Conservation (phyloP, 2,888 invertebrate genomes). For the Acanthacorydalis orientalis region DNA sequence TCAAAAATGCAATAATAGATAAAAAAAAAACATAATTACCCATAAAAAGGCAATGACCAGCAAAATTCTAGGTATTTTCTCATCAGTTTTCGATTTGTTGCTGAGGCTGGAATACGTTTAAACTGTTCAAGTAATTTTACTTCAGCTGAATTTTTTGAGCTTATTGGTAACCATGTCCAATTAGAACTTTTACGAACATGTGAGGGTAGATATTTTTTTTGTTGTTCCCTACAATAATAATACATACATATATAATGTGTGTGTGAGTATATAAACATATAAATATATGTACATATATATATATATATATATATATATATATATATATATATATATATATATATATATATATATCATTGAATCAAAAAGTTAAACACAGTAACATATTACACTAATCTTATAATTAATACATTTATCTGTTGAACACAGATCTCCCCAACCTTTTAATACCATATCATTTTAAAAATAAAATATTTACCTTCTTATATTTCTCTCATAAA, state of each 20-base stretch:
- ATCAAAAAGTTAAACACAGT: too few relatives aligned
- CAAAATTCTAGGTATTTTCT: constrained; percentile 82
- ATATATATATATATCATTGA: too few relatives aligned
- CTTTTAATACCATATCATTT: too few relatives aligned
- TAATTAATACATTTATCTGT: too few relatives aligned
- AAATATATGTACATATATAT: too few relatives aligned
- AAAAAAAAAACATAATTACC: constrained; percentile 33
- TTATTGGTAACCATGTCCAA: constrained; percentile 54
- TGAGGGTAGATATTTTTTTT: constrained; percentile 59
- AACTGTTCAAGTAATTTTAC: constrained; percentile 73
- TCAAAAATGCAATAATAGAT: constrained; percentile 3
- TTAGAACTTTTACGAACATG: constrained; percentile 56
- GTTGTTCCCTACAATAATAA: constrained; percentile 40
- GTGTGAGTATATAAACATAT: background rate
- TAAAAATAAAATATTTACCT: too few relatives aligned
- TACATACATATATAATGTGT: constrained; percentile 1
- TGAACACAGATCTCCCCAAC: too few relatives aligned
- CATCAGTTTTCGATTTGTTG: constrained; percentile 67
- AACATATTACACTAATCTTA: too few relatives aligned
- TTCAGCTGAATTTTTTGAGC: constrained; percentile 73
- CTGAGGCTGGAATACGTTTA: constrained; percentile 65
- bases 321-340: too few relatives aligned
- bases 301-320: too few relatives aligned
- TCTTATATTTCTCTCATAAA: too few relatives aligned
- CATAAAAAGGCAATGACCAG: constrained; percentile 80